Conservation (phyloP, 30 jellyfish, hydroid and myxozoan genomes). For the Hydractinia echinata region DNA sequence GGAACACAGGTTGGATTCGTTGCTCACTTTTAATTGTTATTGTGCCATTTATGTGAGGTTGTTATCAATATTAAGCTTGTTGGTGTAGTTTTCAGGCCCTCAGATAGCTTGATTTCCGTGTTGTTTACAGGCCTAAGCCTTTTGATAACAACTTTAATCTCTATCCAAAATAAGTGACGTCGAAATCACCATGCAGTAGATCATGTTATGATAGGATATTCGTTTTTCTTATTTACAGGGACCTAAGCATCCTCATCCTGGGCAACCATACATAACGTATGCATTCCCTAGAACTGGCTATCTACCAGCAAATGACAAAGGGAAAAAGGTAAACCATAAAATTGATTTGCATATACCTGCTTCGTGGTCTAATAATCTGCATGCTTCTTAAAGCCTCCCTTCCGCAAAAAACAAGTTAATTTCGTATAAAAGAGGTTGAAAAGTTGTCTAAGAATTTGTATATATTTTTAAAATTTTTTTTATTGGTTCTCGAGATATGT, state of each 20-base stretch:
- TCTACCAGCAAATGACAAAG: slow-evolving; percentile 61
- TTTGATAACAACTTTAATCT: neutral
- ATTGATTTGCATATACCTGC: no score
- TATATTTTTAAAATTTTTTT: no score
- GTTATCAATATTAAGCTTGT: neutral
- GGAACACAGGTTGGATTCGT: slow-evolving; percentile 47
- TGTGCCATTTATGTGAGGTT: neutral
- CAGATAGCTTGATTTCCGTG: neutral
- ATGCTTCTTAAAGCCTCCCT: no score
- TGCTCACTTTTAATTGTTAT: neutral
- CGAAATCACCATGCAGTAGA: neutral
- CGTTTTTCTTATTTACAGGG: slow-evolving; percentile 36
- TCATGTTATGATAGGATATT: neutral
- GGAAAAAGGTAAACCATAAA: slow-evolving; percentile 35
- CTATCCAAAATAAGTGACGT: slow-evolving; percentile 1
- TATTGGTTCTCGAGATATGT: no score
- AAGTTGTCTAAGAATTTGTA: no score
- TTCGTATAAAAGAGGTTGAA: no score
- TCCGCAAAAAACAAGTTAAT: no score
- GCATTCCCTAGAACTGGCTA: slow-evolving; percentile 64
- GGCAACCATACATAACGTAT: slow-evolving; percentile 23
- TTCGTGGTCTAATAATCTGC: no score
- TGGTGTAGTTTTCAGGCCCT: neutral
- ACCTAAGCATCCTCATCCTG: slow-evolving; percentile 65
- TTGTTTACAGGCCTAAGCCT: neutral